A percentile compares a stretch with the other conserved stretches of the same genome.
These are phyloP conservation scores for Diplosoma virens DNA, from an alignment of 23 tunicate species.

Conservation along the genomic window DNA sequence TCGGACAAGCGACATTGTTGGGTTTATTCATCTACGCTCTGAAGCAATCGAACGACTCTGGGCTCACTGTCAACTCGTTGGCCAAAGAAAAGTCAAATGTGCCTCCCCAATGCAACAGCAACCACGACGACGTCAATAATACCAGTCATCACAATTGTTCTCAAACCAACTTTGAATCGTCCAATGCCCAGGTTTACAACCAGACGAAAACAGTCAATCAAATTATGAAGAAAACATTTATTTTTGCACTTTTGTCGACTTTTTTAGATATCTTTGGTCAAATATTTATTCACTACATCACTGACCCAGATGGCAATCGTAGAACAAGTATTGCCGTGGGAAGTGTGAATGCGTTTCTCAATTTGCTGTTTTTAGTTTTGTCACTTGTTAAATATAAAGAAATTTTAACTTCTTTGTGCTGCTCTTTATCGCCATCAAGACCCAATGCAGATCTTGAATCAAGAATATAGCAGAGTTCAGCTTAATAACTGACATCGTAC, in stretches of 20 bases:
- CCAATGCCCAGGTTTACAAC: too few relatives aligned
- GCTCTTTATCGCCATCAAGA: too few relatives aligned
- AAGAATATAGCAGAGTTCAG: too few relatives aligned
- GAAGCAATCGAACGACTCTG: background rate
- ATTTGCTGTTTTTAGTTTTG: background rate
- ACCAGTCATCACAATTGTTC: too few relatives aligned
- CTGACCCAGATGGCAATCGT: background rate
- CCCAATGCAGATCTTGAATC: too few relatives aligned
- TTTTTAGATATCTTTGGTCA: background rate
- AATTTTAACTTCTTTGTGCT: background rate
- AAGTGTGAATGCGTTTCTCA: background rate
- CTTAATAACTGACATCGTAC: too few relatives aligned
- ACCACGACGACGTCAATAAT: too few relatives aligned
- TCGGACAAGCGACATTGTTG: background rate
- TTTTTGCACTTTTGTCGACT: slow-evolving; percentile 1
- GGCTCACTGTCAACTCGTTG: too few relatives aligned
- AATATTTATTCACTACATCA: background rate
- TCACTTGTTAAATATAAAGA: background rate
- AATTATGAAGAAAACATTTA: slow-evolving; percentile 1
- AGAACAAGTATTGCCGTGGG: background rate
- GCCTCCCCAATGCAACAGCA: too few relatives aligned
- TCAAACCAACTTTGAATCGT: too few relatives aligned
- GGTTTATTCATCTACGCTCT: background rate
- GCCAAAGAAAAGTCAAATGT: too few relatives aligned
- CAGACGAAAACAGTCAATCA: background rate